Evolutionary conservation across 2,888 invertebrate genomes (phyloP), one percentile per base, ranked within the genome.

Genomic region (Sinhomidia bicolor): DNA sequence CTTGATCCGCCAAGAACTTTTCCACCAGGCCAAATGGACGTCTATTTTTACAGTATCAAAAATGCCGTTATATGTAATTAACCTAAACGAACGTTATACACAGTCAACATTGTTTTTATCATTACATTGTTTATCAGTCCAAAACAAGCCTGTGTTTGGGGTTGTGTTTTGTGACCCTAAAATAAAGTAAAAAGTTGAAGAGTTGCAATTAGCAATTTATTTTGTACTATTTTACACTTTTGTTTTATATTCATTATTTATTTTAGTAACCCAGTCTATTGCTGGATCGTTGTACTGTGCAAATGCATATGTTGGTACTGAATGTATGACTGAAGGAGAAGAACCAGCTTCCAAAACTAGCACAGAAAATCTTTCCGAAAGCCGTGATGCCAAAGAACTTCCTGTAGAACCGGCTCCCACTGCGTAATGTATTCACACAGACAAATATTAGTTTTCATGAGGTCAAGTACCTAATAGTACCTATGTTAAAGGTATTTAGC

Each of bases 331-430:
- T 9, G 83, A 81, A 10, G 90, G 88, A 12, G 76, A 44, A 9
- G 82, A 80, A 14, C 90, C 90, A 14, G 81, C 88, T 65, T 89
- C 89, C 57, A 89, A 29, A 10, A 90, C 79, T 4, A 91, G 51
- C 0, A 91, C 91, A 4, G 87, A 87, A 79, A 74, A 90, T 1
- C 80, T 32, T 36, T 90, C 79, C 36, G 91, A 91, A 36, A 91
- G 54, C 3, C 85, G 60, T 17, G 76, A 85, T 0, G 91, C 90
- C 14, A 91, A 36, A 4, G 89, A 87, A n/a, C 81, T 85, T 1
- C 91, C 91, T 5, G 90, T 44, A 14, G 91, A 91, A 0, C 91
- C 91, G 5, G 85, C 87, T 6, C 91, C 91, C 74, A 90, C 90
- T 90, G 57, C 9, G 12, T 36, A 36, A 62, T 32, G 12, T 65